Conservation (phyloP, 2,888 invertebrate species). For the Hydriomena furcata region DNA sequence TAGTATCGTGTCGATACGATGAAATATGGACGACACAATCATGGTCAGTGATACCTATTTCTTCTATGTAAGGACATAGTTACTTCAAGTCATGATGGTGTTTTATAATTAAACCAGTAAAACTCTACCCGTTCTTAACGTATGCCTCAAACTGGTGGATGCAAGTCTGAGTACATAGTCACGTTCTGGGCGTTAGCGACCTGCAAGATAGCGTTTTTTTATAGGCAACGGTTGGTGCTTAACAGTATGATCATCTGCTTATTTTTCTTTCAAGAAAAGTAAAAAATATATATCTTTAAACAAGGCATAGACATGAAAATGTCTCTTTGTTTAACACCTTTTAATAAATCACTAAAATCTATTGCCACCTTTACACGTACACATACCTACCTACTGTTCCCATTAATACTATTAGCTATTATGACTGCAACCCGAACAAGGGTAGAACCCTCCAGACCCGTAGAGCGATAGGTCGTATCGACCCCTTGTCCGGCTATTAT, state of each 20-base stretch:
- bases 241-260: no score
- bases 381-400: conserved; percentile 3
- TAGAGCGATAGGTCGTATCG: background rate
- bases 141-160: no score
- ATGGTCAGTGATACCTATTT: no score
- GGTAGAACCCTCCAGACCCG: conserved; percentile 6
- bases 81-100: no score
- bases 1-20: background rate
- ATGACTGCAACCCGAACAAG: background rate
- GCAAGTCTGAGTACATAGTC: no score
- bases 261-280: no score
- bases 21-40: background rate
- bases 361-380: conserved; percentile 1
- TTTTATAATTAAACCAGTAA: background rate
- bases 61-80: no score
- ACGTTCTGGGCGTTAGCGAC: no score
- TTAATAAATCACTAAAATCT: conserved; percentile 4
- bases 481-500: conserved; percentile 12
- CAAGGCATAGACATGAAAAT: no score
- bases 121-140: background rate
- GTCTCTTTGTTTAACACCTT: background rate
- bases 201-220: no score
- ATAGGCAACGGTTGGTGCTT: no score
- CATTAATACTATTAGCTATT: conserved; percentile 4
- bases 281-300: no score